Evolutionary conservation across 2,113 vertebrate species (phyloP), one percentile per base, ranked within the genome.

Genomic region (Prinia subflava): DNA sequence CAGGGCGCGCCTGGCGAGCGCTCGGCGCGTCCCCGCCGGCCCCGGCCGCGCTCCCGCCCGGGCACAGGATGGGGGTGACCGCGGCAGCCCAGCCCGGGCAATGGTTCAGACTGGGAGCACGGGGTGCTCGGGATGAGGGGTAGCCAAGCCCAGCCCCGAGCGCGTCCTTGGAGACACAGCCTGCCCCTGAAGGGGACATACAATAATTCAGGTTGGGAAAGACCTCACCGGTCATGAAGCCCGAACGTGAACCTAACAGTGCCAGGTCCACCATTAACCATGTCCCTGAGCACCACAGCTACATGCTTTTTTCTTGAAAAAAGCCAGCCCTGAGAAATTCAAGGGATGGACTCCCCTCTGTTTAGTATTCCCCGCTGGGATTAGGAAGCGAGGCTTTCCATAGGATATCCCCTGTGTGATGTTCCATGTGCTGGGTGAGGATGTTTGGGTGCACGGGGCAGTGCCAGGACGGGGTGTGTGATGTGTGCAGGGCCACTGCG

Each of bases 11-110:
- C 73, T 6, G 68, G 44, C 78, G 28, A 71, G 17, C 11, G 42
- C 42, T 28, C 28, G n/a, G 7, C 67, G 10, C n/a, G 41, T 5
- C 19, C 59, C 25, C 13, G 13, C 15, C 35, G 12, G 7, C 50
- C 14, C 27, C 25, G 46, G 6, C 21, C 14, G 4, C 0, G 35
- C 17, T 15, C 30, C 22, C 16, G 6, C 22, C 39, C 0, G 1
- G 8, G 1, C 67, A 1, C 49, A 6, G 33, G 5, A 6, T 2
- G 55, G 5, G 31, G 25, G 9, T 8, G 33, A 5, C 18, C 42
- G 3, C 4, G 37, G 7, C 57, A 28, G 50, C 23, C 10, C 13
- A 31, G 27, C 10, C 15, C 89, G 1, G 24, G 30, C 6, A 3
- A 14, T 2, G 25, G 2, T 6, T 53, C 65, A 4, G 10, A 9